Base-by-base conservation (phyloP, 2,888 invertebrate species). In the Papilio elwesi region DNA sequence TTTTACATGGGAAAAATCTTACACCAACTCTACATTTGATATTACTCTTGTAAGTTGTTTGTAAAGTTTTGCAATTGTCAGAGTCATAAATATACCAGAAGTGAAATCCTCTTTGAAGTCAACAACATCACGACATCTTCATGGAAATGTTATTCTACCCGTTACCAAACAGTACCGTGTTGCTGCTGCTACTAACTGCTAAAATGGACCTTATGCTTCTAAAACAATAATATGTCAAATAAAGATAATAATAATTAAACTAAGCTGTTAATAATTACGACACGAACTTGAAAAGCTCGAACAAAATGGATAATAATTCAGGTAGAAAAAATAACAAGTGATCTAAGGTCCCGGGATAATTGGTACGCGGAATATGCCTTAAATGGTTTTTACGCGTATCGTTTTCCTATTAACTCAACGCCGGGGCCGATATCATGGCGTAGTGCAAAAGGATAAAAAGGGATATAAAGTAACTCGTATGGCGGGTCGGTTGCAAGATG, bases 401-500 rank as follows among this genome's bases (percentile, higher is more conserved):
- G 84, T 82, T 87, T 86, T 81, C 83, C 89, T 90, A 91, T 89
- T 89, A 90, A 85, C 83, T 82, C 86, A 77, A 80, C 80, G 82
- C 79, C 82, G 83, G 83, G 83, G 84, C 83, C 85, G 86, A 90
- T 90, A 91, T 89, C 90, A 86, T 79, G 84, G 81, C 77, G 87
- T 86, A 90, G 88, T 88, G 89, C 89, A 90, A 92, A 92, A 91
- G 80, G 86, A 90, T 90, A 89, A 91, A 92, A 93, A 91, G 82
- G 84, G 85, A 88, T 86, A 89, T 90, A 90, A 91, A 90, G 88
- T 87, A 90, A 92, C 89, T 91, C 88, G 92, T 90, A 89, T 87
- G 90, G 90, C 88, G 86, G 86, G 91, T 88, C 83, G 88, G 90
- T 89, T 90, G 90, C 90, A 89, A 91, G 92, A 92, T 92, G 93